These are phyloP conservation scores for Sebastiscus albofasciatus DNA, from an alignment of 2,797 vertebrate species.

Conservation along the genomic window DNA sequence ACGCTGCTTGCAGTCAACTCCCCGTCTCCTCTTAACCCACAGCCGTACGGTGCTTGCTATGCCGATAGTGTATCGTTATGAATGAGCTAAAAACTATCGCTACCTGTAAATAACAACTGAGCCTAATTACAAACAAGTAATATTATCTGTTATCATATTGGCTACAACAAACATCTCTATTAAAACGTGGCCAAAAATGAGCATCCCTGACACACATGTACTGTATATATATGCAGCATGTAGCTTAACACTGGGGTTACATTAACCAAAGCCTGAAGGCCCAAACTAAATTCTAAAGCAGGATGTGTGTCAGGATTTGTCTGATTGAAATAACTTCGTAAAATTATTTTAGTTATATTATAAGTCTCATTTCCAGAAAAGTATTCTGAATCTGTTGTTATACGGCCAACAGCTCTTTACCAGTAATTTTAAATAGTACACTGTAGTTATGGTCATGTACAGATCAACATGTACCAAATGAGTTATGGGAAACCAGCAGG, in stretches of 20 bases:
- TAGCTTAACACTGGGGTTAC: neutral
- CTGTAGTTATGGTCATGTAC: neutral
- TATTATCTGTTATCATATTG: neutral
- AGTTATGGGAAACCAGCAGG: neutral
- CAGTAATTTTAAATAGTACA: neutral
- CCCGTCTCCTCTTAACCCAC: neutral
- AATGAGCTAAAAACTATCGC: neutral
- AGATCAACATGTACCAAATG: neutral
- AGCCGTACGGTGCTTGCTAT: neutral
- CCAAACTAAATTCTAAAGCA: neutral
- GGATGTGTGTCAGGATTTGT: neutral
- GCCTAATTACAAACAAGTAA: neutral
- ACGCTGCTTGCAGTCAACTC: neutral
- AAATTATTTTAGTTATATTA: neutral
- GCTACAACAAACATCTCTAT: neutral
- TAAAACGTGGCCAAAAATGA: neutral
- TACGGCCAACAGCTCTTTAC: neutral
- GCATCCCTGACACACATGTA: neutral
- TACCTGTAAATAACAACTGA: neutral
- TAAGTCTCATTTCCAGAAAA: neutral
- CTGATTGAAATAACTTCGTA: neutral
- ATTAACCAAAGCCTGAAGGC: neutral
- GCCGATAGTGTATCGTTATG: neutral
- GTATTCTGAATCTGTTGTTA: neutral
- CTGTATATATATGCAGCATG: neutral